These are phyloP conservation scores for Saccopteryx leptura DNA, from an alignment of 2,113 vertebrate genomes.

Conservation along the genomic window DNA sequence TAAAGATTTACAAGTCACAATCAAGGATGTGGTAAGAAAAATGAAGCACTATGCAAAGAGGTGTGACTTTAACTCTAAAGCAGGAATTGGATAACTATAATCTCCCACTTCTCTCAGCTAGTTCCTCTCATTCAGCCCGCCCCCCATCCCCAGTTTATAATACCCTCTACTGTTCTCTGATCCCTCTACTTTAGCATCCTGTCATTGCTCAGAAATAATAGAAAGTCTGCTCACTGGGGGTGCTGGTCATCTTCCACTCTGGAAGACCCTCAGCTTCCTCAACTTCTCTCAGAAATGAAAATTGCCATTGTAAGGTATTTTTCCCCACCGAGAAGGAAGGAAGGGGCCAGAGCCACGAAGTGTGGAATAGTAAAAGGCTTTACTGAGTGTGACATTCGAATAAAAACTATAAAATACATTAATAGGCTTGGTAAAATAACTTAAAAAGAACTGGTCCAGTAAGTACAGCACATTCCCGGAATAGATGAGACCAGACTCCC, in stretches of 20 bases:
- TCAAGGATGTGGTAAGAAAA: constrained; percentile 75
- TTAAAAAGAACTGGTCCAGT: no score
- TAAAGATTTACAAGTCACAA: constrained; percentile 74
- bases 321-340: no score
- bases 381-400: no score
- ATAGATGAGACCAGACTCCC: no score
- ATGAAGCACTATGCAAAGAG: constrained; percentile 36
- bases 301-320: no score
- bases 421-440: no score
- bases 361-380: no score
- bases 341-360: no score
- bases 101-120: neutral
- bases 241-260: neutral
- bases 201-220: neutral
- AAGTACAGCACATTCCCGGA: no score
- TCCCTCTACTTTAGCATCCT: neutral
- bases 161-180: neutral
- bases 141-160: neutral
- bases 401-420: no score
- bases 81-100: neutral
- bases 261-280: neutral
- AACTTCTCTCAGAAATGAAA: neutral
- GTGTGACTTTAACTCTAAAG: constrained; percentile 57
- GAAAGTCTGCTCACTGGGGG: neutral
- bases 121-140: neutral